Evolutionary conservation across 2,113 vertebrate species (phyloP), one percentile per base, ranked within the genome.

Genomic region (Hoplias malabaricus): DNA sequence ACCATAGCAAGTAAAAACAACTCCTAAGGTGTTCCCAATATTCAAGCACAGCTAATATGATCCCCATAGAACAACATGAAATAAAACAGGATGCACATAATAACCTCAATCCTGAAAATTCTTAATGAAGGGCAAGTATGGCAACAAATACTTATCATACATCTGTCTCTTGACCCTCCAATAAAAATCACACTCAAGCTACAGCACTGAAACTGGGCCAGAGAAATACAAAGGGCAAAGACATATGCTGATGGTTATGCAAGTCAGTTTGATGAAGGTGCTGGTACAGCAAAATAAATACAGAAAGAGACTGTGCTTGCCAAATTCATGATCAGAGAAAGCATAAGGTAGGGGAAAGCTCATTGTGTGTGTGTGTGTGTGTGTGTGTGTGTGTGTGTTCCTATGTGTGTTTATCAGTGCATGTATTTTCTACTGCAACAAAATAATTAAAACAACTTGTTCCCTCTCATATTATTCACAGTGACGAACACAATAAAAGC

Each of bases 381-480:
- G 66, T 68, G 66, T 42, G 42, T 27, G 25, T 42, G 66, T 29
- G 43, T n/a, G 25, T 69, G 34, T 62, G 53, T 53, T 50, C 29
- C 33, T 65, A 54, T 62, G 48, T 29, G 69, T 73, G 68, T 70
- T 27, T 54, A 29, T 34, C 5, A 4, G 68, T 54, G 12, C 5
- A 33, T 62, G 33, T n/a, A 43, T 9, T 12, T 14, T 50, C 11
- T 16, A 31, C 31, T 56, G 72, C 68, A 27, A 43, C 13, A 11
- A 38, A 42, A 25, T 34, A 63, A n/a, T 29, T 53, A 70, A 54
- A 75, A 31, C 53, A 59, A 62, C 21, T 4, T 65, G 16, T 38
- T 79, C 46, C 34, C n/a, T 38, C 29, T 27, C 62, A 63, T 14
- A 62, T 23, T 61, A 38, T 59, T 74, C 33, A 69, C 56, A 50